Percentiles rank a stretch among this genome's conserved stretches.
Evolutionary conservation across 2,888 invertebrate genomes (phyloP).

Genomic region (Acleris laterana): DNA sequence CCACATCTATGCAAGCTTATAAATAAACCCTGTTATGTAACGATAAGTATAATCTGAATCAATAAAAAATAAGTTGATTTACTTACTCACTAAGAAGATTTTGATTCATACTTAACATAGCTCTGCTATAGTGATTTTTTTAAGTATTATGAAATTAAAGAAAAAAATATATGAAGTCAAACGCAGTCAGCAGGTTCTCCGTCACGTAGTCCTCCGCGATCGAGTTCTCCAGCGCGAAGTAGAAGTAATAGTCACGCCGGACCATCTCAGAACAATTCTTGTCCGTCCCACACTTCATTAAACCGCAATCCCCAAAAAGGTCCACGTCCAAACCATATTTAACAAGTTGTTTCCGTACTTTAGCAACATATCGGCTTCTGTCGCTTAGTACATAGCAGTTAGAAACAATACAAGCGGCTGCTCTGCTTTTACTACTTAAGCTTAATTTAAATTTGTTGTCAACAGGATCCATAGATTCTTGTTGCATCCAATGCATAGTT

Average conservation of each 20-base stretch:
- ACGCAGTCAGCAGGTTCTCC: conserved; percentile 53
- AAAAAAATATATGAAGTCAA: too few relatives aligned
- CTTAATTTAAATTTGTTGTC: too few relatives aligned
- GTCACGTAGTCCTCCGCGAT: conserved; percentile 54
- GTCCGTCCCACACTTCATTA: conserved; percentile 46
- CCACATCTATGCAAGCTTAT: too few relatives aligned
- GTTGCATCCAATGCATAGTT: conserved; percentile 28
- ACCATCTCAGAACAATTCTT: conserved; percentile 51
- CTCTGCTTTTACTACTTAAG: too few relatives aligned
- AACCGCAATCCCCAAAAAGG: conserved; percentile 60
- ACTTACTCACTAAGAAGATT: too few relatives aligned
- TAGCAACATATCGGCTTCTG: conserved; percentile 47
- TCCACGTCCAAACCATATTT: conserved; percentile 52
- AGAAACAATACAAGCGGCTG: too few relatives aligned
- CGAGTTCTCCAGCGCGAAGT: conserved; percentile 66
- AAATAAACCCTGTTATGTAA: too few relatives aligned
- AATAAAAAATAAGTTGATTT: too few relatives aligned
- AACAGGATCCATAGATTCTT: not conserved
- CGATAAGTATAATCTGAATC: too few relatives aligned
- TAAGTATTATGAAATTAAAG: too few relatives aligned
- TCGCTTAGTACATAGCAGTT: conserved; percentile 41
- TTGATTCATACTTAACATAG: too few relatives aligned
- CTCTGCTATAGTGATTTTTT: too few relatives aligned
- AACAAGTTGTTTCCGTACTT: conserved; percentile 47
- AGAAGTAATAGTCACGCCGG: conserved; percentile 57